These are phyloP conservation scores for Drosophila antonietae DNA, from an alignment of 2,888 invertebrate species.

Conservation along the genomic window DNA sequence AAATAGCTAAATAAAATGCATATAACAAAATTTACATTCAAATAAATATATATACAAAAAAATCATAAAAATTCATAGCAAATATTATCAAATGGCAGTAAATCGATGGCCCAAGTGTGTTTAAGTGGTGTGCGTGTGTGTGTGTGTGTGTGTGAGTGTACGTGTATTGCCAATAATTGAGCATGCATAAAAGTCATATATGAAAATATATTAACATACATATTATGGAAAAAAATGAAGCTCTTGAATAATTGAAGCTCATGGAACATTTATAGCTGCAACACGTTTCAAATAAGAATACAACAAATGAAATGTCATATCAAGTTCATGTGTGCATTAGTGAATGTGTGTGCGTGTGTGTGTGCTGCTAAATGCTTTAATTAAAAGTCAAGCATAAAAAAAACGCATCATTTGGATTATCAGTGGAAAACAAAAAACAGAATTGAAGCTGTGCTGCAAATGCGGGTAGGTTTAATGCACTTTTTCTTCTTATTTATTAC, in stretches of 20 bases:
- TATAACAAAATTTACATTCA: conserved; percentile 13
- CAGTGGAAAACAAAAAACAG: conserved; percentile 36
- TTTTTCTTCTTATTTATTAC: neutral
- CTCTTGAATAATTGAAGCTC: conserved; percentile 46
- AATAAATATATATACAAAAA: neutral
- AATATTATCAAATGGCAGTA: conserved; percentile 52
- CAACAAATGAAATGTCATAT: conserved; percentile 29
- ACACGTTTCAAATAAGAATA: conserved; percentile 13
- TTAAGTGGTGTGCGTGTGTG: conserved; percentile 17
- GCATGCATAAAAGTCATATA: conserved; percentile 51
- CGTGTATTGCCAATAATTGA: conserved; percentile 43
- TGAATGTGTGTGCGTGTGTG: neutral
- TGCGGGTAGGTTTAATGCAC: conserved; percentile 24
- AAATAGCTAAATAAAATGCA: conserved; percentile 17
- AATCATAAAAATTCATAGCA: conserved; percentile 25
- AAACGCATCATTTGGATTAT: conserved; percentile 59
- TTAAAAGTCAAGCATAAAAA: conserved; percentile 38
- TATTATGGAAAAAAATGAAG: conserved; percentile 26
- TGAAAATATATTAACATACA: conserved; percentile 46
- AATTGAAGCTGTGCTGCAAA: neutral
- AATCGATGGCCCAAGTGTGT: conserved; percentile 63
- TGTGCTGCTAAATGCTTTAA: conserved; percentile 40
- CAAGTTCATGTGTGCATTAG: conserved; percentile 20
- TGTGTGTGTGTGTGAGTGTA: conserved; percentile 11
- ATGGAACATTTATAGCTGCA: conserved; percentile 47